Evolutionary conservation across 2,888 invertebrate species (phyloP).

Genomic region (Neria commutata): DNA sequence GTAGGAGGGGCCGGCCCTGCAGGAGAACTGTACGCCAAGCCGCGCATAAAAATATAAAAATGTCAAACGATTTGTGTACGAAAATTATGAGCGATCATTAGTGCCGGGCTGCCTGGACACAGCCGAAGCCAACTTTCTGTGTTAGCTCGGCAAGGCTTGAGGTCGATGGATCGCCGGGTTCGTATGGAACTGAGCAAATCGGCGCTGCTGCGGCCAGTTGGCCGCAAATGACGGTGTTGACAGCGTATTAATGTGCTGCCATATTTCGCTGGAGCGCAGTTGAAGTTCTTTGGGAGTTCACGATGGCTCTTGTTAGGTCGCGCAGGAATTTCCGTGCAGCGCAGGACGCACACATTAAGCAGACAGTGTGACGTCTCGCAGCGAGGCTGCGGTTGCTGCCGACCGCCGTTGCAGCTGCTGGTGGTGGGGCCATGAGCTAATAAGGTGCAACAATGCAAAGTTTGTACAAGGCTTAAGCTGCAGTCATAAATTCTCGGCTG

Average conservation of each 20-base stretch:
- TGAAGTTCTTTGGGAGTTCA: not conserved
- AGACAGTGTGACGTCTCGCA: slow-evolving; percentile 1
- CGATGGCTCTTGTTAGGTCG: not conserved
- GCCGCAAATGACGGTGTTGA: slow-evolving; percentile 56
- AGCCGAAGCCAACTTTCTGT: slow-evolving; percentile 8
- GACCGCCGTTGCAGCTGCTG: no score
- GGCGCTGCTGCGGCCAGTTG: not conserved
- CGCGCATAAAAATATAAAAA: slow-evolving; percentile 48
- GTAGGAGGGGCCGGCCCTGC: no score
- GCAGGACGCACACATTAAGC: not conserved
- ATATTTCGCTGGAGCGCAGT: slow-evolving; percentile 42
- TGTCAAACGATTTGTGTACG: slow-evolving; percentile 55
- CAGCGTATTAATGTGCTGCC: slow-evolving; percentile 56
- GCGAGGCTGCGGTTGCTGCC: not conserved
- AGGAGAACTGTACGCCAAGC: no score
- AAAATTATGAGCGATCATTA: slow-evolving; percentile 58
- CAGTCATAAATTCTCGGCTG: slow-evolving; percentile 13
- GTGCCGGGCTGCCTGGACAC: slow-evolving; percentile 42
- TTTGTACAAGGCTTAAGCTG: slow-evolving; percentile 13
- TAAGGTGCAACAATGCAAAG: slow-evolving; percentile 11
- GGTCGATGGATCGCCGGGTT: not conserved
- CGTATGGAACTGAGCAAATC: not conserved
- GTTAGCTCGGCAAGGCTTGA: slow-evolving; percentile 13
- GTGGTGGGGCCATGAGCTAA: not conserved
- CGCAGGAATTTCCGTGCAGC: not conserved